phyloP scores from a whole-genome alignment of 2,888 invertebrate species.

The Argyra leucocephala region DNA sequence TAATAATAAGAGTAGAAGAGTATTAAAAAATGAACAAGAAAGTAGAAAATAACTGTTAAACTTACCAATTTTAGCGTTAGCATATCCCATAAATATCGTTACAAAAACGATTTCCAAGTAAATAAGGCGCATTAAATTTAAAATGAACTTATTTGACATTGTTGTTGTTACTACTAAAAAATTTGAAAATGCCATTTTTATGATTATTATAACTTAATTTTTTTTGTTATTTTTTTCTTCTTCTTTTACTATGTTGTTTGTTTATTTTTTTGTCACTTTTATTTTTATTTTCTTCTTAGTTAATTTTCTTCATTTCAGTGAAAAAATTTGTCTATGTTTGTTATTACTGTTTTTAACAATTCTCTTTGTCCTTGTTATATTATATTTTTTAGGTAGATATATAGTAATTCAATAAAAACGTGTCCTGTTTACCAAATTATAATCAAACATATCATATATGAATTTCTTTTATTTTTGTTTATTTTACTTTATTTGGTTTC shows the following conservation, averaged over 20 bases:
- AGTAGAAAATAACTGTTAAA: neutral
- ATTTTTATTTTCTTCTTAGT: neutral
- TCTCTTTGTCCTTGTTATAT: neutral
- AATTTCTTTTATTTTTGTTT: too few species aligned
- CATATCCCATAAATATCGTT: conserved; percentile 6
- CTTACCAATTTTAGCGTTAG: conserved; percentile 9
- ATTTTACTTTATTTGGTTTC: too few species aligned
- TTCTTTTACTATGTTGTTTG: neutral
- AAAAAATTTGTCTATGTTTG: neutral
- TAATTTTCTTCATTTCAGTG: neutral
- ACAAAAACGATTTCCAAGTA: neutral
- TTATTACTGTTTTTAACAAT: neutral
- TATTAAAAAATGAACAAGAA: too few species aligned
- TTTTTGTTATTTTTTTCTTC: neutral
- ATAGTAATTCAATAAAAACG: neutral
- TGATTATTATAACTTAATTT: neutral
- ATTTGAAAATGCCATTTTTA: neutral
- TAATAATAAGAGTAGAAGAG: too few species aligned
- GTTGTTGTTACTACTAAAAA: neutral
- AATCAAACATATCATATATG: neutral
- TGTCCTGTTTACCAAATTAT: neutral
- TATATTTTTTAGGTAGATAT: neutral
- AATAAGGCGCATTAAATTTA: conserved; percentile 6
- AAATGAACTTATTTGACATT: conserved; percentile 1
- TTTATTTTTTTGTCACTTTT: neutral